phyloP scores from a whole-genome alignment of 1,140 invertebrate species.

The Aphis gossypii region DNA sequence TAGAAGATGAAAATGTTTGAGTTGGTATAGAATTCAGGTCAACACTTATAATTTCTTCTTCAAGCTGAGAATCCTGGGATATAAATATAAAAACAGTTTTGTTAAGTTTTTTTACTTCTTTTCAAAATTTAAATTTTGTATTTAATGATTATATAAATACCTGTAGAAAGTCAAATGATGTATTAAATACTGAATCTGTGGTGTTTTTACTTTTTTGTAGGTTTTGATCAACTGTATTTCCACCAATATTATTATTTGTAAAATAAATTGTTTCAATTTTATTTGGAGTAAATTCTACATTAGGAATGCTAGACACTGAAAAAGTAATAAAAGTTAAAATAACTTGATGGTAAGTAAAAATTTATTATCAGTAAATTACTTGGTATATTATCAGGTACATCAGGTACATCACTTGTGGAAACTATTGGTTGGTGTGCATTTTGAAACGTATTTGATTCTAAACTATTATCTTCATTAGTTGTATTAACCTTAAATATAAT shows the following conservation, averaged over 20 bases:
- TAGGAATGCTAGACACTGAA: slow-evolving; percentile 19
- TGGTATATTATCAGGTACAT: neutral
- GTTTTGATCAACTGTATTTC: slow-evolving; percentile 23
- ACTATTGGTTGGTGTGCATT: neutral
- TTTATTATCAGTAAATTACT: neutral
- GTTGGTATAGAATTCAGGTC: slow-evolving; percentile 21
- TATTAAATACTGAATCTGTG: slow-evolving; percentile 23
- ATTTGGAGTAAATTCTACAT: neutral
- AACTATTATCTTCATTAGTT: neutral
- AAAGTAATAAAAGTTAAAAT: neutral
- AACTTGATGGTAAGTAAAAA: neutral
- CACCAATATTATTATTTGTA: slow-evolving; percentile 45
- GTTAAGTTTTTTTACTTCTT: neutral
- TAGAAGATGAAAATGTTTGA: slow-evolving; percentile 38
- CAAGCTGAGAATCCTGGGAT: slow-evolving; percentile 41
- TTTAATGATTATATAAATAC: neutral
- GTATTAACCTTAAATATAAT: neutral
- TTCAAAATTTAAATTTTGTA: neutral
- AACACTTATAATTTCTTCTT: slow-evolving; percentile 4
- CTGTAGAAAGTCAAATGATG: slow-evolving; percentile 49
- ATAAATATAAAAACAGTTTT: neutral
- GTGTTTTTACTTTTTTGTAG: neutral
- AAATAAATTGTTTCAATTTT: slow-evolving; percentile 54
- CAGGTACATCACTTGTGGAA: neutral
- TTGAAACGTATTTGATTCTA: neutral